These are phyloP conservation scores for Dromius quadrimaculatus DNA, from an alignment of 2,888 invertebrate species.

Conservation along the genomic window DNA sequence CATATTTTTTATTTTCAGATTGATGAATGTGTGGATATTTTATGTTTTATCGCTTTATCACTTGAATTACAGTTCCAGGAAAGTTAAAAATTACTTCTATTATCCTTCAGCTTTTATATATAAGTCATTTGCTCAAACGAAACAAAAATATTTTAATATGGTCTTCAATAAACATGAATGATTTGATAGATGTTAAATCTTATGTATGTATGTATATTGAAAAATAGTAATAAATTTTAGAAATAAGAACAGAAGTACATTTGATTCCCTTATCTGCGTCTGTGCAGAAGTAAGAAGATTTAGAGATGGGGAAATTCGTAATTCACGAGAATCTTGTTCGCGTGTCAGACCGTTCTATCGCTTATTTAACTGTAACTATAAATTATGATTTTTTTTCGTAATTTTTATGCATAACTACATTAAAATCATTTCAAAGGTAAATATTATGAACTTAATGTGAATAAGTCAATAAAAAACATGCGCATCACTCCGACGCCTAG, in stretches of 20 bases:
- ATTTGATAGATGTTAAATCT: neutral
- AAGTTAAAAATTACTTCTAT: conserved; percentile 19
- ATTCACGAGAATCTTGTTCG: conserved; percentile 9
- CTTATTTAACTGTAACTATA: conserved; percentile 11
- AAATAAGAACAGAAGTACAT: conserved; percentile 3
- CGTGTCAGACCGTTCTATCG: too few species aligned
- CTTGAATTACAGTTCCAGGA: conserved; percentile 74
- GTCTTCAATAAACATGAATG: neutral
- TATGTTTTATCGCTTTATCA: conserved; percentile 84
- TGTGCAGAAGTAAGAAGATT: conserved; percentile 26
- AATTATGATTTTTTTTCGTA: too few species aligned
- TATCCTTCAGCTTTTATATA: conserved; percentile 5
- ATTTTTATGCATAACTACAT: conserved; percentile 1
- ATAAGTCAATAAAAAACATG: conserved; percentile 7
- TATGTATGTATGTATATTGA: conserved; percentile 16
- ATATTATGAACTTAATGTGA: conserved; percentile 1
- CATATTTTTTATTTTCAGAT: conserved; percentile 74
- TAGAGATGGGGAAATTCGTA: conserved; percentile 5
- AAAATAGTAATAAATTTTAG: conserved; percentile 11
- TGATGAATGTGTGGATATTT: conserved; percentile 91
- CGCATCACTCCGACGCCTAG: neutral
- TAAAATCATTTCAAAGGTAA: conserved; percentile 14
- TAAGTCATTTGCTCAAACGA: conserved; percentile 24
- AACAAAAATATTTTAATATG: conserved; percentile 13
- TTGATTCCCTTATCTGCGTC: conserved; percentile 10